Evolutionary conservation across 2,888 invertebrate species (phyloP), one percentile per base, ranked within the genome.

Genomic region (Catocala nupta): DNA sequence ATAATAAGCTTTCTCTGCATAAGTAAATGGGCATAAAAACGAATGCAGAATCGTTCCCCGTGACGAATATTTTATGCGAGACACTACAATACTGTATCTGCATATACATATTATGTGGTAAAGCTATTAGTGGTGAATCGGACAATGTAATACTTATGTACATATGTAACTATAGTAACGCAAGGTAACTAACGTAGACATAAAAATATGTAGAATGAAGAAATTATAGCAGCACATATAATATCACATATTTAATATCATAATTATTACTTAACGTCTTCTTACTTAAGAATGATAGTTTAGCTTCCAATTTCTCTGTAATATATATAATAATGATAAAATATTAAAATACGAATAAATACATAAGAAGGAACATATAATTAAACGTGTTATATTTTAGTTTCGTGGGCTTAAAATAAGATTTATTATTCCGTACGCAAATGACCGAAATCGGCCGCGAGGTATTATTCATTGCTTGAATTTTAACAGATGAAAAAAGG

Each of bases 1-100:
- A 77, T 82, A 82, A 82, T 82, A 80, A 81, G 87, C 90, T 92
- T 90, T 91, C 90, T 89, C 90, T 88, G 75, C 80, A 81, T 84
- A 86, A 81, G 81, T 75, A 86, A 83, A 84, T 81, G 81, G 81
- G 80, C 83, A 83, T 83, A 80, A 83, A 83, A 83, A 85, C 71
- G 81, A 84, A 85, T 83, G 83, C 81, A 78, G 82, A 87, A 75
- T 84, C 87, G 83, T 80, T 73, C 81, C 72, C 88, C 90, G 84
- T 91, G 88, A 91, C 90, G 87, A 85, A 83, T 83, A 83, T 87
- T 85, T 83, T 83, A 86, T 81, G 78, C 78, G 74, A 79, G 80
- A 81, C 77, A 80, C 78, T 80, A 84, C 77, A 76, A 77, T 78
- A 78, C 73, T 68, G 64, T 68, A 68, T 65, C 34, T 68, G 70